Evolutionary conservation across 2,113 vertebrate genomes (phyloP).

Genomic region (Anhinga rufa): DNA sequence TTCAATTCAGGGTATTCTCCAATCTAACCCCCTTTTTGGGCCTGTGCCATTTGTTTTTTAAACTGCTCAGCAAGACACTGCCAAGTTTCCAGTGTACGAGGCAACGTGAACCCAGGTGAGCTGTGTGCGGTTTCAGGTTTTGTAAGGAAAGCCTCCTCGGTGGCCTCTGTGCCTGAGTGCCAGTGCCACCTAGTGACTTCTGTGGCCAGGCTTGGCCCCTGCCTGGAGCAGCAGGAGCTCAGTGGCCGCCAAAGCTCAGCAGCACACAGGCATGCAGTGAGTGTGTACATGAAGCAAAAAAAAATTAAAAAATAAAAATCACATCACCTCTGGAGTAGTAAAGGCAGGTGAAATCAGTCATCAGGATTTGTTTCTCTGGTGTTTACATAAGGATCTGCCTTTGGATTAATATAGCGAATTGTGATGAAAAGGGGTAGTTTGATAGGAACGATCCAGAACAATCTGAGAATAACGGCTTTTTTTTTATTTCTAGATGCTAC

Average conservation of each 20-base stretch:
- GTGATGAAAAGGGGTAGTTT: neutral
- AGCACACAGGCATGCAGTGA: neutral
- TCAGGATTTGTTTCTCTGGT: neutral
- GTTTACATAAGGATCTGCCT: neutral
- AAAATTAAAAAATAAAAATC: neutral
- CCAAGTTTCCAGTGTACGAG: neutral
- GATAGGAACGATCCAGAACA: neutral
- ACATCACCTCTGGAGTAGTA: neutral
- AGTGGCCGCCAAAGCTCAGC: neutral
- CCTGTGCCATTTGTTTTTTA: neutral
- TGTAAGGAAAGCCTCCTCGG: neutral
- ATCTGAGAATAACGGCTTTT: neutral
- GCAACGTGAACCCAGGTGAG: neutral
- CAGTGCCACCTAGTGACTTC: constrained; percentile 9
- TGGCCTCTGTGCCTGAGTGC: neutral
- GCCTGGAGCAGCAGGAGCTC: neutral
- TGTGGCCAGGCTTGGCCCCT: neutral
- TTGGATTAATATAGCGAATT: neutral
- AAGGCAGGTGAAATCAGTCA: neutral
- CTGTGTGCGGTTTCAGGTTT: neutral
- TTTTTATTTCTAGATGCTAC: neutral
- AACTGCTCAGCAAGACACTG: neutral
- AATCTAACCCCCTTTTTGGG: neutral
- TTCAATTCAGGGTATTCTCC: neutral
- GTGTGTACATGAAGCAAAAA: too few relatives aligned